Base-by-base conservation (phyloP, 1,140 invertebrate species). In the Stegodyphus dumicola region DNA sequence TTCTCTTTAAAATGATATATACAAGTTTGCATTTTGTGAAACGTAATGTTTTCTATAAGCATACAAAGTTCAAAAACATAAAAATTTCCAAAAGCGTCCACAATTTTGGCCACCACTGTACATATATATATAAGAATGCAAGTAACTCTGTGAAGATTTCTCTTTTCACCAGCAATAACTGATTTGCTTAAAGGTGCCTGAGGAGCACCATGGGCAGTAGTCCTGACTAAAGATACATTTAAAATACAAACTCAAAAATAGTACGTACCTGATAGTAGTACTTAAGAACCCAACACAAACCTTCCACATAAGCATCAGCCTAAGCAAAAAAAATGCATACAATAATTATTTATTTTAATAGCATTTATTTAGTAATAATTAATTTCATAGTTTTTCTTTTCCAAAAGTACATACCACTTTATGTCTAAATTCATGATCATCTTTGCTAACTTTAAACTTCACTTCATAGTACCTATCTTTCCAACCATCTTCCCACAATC, bases 381-480 rank as follows among this genome's bases (percentile, higher is more conserved):
- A 60, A 60, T 10, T 1, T 60, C 9, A 60, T 60, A 60, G 33
- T 33, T 33, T 33, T 33, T 33, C 33, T 33, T 33, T 33, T 33
- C 33, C 33, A 80, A 73, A 15, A 65, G 51, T 65, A 89, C 89
- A 86, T 87, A 92, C 92, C 9, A 99, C 96, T 88, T 94, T 94
- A 89, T 96, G 93, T 90, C 97, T 93, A 91, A 99, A 99, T 87
- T 94, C 94, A 13, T 95, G 89, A 90, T 99, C 96, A 60, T 95
- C 93, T 0, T 93, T 87, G 7, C 92, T 92, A 2, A 98, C 96
- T 78, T 97, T 95, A 91, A 99, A 99, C 92, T 99, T 99, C 48
- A 95, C 96, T 90, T 97, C 95, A 90, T 99, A 99, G 92, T 99
- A 99, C 71, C 93, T 92, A 90, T 99, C 96, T 91, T 99, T 99